Evolutionary conservation across 2,797 vertebrate genomes (phyloP), one percentile per base, ranked within the genome.

Genomic region (Sarcophilus harrisii): DNA sequence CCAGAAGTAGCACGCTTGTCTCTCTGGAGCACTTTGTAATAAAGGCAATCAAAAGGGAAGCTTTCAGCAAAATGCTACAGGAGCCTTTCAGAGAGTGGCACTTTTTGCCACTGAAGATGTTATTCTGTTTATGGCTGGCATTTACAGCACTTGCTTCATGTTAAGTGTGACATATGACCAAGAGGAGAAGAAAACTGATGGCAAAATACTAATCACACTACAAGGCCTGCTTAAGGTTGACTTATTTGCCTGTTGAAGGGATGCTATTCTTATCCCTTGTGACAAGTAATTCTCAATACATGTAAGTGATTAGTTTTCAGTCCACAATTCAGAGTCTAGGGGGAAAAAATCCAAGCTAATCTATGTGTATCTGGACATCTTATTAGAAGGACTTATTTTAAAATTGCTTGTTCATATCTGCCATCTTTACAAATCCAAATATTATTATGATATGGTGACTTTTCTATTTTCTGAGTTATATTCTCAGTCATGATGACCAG

Each of bases 11-110:
- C 3, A 27, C 10, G 18, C 73, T 81, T 81, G 38, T 81, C 73
- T 45, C 11, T 93, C 90, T 96, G 66, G 96, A 97, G 92, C 28
- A 66, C 28, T 94, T 96, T 94, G 66, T 90, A 60, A 95, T 93
- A 95, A 87, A 91, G 90, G 3, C 45, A 55, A 95, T 96, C 59
- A 55, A 90, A 97, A 97, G 94, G 0, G 0, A 52, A 97, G 90
- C 2, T 95, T 73, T 66, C 11, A 45, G 55, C 38, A 90, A 62
- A 94, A 55, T 55, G 10, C 52, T 92, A 62, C 18, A 90, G 52
- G 54, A 96, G 94, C 96, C 95, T 9, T 57, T 16, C 32, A 24
- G 21, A 49, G 73, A 4, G 0, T 89, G 96, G 54, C 13, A 94
- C 93, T 93, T 49, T 91, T 29, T 38, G 55, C n/a, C 30, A 81